phyloP scores from a whole-genome alignment of 2,797 vertebrate genomes.

The Botia kubotai region DNA sequence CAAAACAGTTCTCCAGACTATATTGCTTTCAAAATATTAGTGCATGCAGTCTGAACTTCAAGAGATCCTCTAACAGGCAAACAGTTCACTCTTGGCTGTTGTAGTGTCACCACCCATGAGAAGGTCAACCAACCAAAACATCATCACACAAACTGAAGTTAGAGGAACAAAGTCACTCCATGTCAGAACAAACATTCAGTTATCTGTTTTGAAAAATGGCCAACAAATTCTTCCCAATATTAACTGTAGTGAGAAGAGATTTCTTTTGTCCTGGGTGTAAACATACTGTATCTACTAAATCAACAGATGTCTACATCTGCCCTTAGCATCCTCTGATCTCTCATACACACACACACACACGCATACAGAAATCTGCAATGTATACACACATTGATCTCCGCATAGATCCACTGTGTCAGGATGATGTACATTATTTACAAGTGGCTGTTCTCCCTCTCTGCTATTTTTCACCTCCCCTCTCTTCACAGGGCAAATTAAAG shows the following conservation, averaged over 20 bases:
- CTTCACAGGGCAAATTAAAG: slow-evolving; percentile 57
- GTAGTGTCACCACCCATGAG: slow-evolving; percentile 4
- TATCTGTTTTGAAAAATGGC: slow-evolving; percentile 49
- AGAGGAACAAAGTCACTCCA: slow-evolving; percentile 33
- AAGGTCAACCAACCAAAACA: slow-evolving; percentile 21
- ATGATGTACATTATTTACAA: slow-evolving; percentile 67
- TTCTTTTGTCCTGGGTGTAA: slow-evolving; percentile 59
- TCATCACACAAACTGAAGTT: slow-evolving; percentile 28
- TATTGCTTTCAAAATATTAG: background rate
- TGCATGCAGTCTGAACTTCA: background rate
- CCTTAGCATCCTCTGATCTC: slow-evolving; percentile 33
- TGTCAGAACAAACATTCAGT: slow-evolving; percentile 30
- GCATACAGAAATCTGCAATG: slow-evolving; percentile 49
- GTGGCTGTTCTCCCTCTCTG: slow-evolving; percentile 54
- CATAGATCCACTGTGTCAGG: slow-evolving; percentile 62
- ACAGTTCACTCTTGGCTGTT: background rate
- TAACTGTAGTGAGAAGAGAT: slow-evolving; percentile 52
- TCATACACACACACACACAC: slow-evolving; percentile 35
- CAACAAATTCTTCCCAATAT: slow-evolving; percentile 51
- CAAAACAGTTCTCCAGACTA: background rate
- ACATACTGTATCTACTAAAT: slow-evolving; percentile 63
- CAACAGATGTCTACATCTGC: slow-evolving; percentile 66
- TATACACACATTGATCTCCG: slow-evolving; percentile 58
- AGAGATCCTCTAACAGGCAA: slow-evolving; percentile 7
- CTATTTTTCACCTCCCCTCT: slow-evolving; percentile 61